Evolutionary conservation across 1,140 invertebrate species (phyloP), one percentile per base, ranked within the genome.

Genomic region (Eueides isabella): DNA sequence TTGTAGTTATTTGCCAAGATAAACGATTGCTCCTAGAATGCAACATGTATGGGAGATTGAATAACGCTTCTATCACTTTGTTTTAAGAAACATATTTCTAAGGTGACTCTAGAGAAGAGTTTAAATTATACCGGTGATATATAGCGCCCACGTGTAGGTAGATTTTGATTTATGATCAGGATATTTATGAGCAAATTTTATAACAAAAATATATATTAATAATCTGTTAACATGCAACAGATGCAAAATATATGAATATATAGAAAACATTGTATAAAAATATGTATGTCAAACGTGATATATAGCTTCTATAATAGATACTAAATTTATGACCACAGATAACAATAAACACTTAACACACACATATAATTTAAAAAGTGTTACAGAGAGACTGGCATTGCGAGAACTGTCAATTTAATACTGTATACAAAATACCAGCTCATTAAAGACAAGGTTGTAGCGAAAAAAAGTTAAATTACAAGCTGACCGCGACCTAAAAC

Each of bases 401-500:
- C 76, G 72, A 77, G 68, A 74, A 68, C 67, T 67, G 71, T 73
- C 71, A 70, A 65, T 74, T 71, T 44, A 74, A 73, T 64, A 74
- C 30, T 74, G 67, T 74, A 77, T 74, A 71, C 48, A 55, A 26
- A 55, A 55, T 55, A 14, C 62, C 68, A 38, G 31, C 62, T 72
- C 74, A 74, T 68, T 72, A 65, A 67, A 61, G 44, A 65, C 70
- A 75, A 78, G 77, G 72, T 64, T 78, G 64, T n/a, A 5, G 23
- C 31, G 64, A 48, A 75, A 71, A 75, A 75, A 75, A 75, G 9
- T 2, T 63, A 67, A 65, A 75, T 72, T 68, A 78, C 76, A 65
- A 67, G 72, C 71, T 71, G 76, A 75, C 76, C 72, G 48, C 72
- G 76, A 78, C 76, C 76, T 70, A 70, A 77, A 75, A 75, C 9